phyloP scores from a whole-genome alignment of 2,888 invertebrate genomes.

The Dione vanillae region DNA sequence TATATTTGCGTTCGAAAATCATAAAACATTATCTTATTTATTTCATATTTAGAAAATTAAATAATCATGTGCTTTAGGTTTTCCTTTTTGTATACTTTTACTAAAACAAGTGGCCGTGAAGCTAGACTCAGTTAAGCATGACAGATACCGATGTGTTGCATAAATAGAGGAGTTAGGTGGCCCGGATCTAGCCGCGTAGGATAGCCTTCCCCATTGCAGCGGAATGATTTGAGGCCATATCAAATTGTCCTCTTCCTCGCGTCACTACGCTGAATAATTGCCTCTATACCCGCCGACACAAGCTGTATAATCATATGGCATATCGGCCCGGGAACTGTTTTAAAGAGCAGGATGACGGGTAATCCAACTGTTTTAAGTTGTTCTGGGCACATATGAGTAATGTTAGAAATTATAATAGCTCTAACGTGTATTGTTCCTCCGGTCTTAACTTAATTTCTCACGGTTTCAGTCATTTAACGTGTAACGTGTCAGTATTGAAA shows the following conservation, averaged over 20 bases:
- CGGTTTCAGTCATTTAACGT: slow-evolving; percentile 23
- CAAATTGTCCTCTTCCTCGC: slow-evolving; percentile 81
- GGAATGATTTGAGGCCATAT: slow-evolving; percentile 80
- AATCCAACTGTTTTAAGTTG: slow-evolving; percentile 45
- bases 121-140: slow-evolving; percentile 38
- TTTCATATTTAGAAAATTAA: not conserved
- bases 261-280: slow-evolving; percentile 63
- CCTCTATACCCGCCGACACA: slow-evolving; percentile 65
- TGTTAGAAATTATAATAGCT: slow-evolving; percentile 29
- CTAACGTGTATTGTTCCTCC: slow-evolving; percentile 18
- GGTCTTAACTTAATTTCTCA: slow-evolving; percentile 15
- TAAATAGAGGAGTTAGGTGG: slow-evolving; percentile 60
- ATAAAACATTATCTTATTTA: not conserved
- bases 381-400: slow-evolving; percentile 37
- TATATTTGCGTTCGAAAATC: not conserved
- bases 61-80: not conserved
- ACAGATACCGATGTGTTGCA: slow-evolving; percentile 52
- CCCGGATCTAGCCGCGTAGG: slow-evolving; percentile 72
- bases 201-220: slow-evolving; percentile 73
- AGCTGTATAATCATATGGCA: slow-evolving; percentile 62
- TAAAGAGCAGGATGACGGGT: slow-evolving; percentile 52
- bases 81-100: slow-evolving; percentile 31
- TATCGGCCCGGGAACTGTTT: slow-evolving; percentile 54
- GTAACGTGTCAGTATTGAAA: not conserved
- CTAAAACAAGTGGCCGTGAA: slow-evolving; percentile 36